A percentile compares a stretch with the other conserved stretches of the same genome.
Evolutionary conservation across 2,113 vertebrate genomes (phyloP).

Genomic region (Gallinago paraguaiae): DNA sequence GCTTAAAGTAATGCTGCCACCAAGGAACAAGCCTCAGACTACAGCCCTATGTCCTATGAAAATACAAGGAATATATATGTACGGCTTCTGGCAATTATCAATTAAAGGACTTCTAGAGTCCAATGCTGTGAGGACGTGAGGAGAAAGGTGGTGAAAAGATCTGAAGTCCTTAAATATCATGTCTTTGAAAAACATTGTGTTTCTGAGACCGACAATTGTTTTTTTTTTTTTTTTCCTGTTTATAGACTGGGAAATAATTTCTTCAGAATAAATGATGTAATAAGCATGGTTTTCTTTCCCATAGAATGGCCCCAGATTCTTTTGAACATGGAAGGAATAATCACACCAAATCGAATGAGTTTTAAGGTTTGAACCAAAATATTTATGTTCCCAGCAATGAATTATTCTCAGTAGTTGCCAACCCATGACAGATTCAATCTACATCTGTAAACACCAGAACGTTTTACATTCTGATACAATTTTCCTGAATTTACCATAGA

Average conservation of each 20-base stretch:
- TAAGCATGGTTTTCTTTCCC: neutral
- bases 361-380: slow-evolving; percentile 56
- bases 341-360: neutral
- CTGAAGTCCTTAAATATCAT: neutral
- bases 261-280: neutral
- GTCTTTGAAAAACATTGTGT: neutral
- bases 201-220: neutral
- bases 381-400: slow-evolving; percentile 65
- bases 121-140: neutral
- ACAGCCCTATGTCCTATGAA: neutral
- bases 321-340: neutral
- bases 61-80: neutral
- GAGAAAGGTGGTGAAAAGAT: neutral
- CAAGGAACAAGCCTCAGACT: neutral
- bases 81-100: neutral
- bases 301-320: neutral
- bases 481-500: slow-evolving; percentile 66
- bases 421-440: slow-evolving; percentile 73
- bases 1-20: neutral
- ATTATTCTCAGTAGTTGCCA: slow-evolving; percentile 71
- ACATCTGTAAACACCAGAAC: slow-evolving; percentile 68
- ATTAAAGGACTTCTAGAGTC: neutral
- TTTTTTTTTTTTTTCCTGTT: neutral
- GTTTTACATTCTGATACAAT: slow-evolving; percentile 65
- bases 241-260: neutral